Conservation (phyloP, 2,113 vertebrate species). For the Sciurus niger region DNA sequence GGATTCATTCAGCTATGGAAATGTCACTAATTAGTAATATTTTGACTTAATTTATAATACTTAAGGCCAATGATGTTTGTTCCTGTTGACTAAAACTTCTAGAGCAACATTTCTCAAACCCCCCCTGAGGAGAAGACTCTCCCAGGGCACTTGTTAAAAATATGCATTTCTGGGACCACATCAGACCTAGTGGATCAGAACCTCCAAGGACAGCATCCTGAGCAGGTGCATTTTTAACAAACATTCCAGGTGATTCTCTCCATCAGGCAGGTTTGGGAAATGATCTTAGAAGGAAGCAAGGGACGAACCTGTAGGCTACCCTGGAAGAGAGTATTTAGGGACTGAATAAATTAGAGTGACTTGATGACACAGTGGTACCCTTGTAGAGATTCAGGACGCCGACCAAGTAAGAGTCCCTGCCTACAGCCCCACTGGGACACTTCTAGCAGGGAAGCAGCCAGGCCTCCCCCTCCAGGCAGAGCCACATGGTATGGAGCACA, state of each 20-base stretch:
- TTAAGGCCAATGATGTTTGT: background rate
- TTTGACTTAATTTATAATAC: background rate
- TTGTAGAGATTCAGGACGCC: background rate
- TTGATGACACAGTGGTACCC: background rate
- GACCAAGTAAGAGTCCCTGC: background rate
- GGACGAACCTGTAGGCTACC: background rate
- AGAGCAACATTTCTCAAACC: background rate
- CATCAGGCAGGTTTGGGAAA: background rate
- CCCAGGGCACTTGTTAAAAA: conserved; percentile 49
- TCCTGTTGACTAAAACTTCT: conserved; percentile 13
- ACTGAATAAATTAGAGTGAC: background rate
- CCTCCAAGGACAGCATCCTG: background rate
- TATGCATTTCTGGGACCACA: background rate
- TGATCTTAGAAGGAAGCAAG: conserved; percentile 7
- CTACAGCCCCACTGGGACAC: background rate
- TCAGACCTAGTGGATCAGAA: conserved; percentile 16
- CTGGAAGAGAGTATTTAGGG: background rate
- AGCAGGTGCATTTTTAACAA: background rate
- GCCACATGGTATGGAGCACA: background rate
- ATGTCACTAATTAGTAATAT: background rate
- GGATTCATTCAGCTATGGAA: conserved; percentile 8
- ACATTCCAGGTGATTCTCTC: conserved; percentile 43
- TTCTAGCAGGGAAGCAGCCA: background rate
- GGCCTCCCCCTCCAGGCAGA: background rate
- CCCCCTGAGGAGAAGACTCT: conserved; percentile 32